phyloP scores from a whole-genome alignment of 1,140 invertebrate genomes.

The Ctenoplectra terminalis region DNA sequence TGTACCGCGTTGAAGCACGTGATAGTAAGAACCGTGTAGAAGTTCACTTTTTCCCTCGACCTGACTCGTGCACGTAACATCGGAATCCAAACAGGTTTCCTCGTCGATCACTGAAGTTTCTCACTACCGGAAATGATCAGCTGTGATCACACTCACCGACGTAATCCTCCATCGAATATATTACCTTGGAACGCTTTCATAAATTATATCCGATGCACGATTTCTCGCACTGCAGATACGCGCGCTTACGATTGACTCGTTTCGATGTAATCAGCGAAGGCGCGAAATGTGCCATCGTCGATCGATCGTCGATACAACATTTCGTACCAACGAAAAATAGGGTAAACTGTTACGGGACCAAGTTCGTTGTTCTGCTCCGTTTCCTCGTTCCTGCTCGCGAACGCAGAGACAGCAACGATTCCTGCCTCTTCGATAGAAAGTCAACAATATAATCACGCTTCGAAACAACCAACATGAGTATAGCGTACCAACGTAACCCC shows the following conservation, averaged over 20 bases:
- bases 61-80: constrained; percentile 4
- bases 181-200: constrained; percentile 22
- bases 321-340: background rate
- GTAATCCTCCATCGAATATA: background rate
- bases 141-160: constrained; percentile 9
- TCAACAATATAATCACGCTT: constrained; percentile 37
- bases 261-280: too few species aligned
- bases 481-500: constrained; percentile 6
- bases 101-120: constrained; percentile 9
- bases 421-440: constrained; percentile 34
- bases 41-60: constrained; percentile 30
- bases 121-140: constrained; percentile 48
- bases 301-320: constrained; percentile 16
- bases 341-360: constrained; percentile 35
- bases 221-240: background rate
- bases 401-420: constrained; percentile 10
- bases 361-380: constrained; percentile 44
- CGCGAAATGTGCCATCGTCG: background rate
- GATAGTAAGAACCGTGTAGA: background rate
- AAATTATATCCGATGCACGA: background rate
- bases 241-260: background rate
- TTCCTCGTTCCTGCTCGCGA: constrained; percentile 36
- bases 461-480: constrained; percentile 13
- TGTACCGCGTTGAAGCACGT: too few species aligned
- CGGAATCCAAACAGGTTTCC: constrained; percentile 39